These are phyloP conservation scores for Troglohyphantes excavatus DNA, from an alignment of 2,888 invertebrate species.

Conservation along the genomic window DNA sequence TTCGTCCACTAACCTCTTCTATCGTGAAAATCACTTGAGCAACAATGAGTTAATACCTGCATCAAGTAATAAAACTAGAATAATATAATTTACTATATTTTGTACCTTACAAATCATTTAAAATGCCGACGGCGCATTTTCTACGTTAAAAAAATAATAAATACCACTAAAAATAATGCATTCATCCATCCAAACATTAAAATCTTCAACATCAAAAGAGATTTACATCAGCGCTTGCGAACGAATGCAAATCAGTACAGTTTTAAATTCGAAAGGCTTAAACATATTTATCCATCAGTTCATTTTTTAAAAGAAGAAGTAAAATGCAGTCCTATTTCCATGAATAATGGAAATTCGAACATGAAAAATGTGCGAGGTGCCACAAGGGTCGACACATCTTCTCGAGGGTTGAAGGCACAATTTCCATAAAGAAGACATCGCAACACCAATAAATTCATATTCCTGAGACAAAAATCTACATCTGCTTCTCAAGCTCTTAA, in stretches of 20 bases:
- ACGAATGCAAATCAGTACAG: background rate
- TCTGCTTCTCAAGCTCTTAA: background rate
- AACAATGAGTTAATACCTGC: too few relatives aligned
- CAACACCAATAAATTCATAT: slow-evolving; percentile 12
- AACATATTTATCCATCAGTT: slow-evolving; percentile 3
- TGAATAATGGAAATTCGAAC: slow-evolving; percentile 53
- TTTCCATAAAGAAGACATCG: slow-evolving; percentile 48
- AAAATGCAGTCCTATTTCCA: background rate
- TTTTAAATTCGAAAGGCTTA: slow-evolving; percentile 3
- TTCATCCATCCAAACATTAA: background rate
- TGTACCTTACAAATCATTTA: too few relatives aligned
- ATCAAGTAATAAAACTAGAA: too few relatives aligned
- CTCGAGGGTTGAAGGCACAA: background rate
- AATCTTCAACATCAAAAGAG: background rate
- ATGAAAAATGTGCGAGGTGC: slow-evolving; percentile 31
- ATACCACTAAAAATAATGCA: background rate
- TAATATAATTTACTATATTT: too few relatives aligned
- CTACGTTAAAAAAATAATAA: background rate
- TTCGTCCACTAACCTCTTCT: too few relatives aligned
- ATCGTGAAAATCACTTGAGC: too few relatives aligned
- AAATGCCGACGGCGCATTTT: too few relatives aligned
- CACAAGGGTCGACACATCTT: slow-evolving; percentile 16
- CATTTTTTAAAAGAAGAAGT: slow-evolving; percentile 3
- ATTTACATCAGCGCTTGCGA: background rate
- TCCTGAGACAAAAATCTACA: background rate